Conservation (phyloP, 2,888 invertebrate species). For the Mimas tiliae region DNA sequence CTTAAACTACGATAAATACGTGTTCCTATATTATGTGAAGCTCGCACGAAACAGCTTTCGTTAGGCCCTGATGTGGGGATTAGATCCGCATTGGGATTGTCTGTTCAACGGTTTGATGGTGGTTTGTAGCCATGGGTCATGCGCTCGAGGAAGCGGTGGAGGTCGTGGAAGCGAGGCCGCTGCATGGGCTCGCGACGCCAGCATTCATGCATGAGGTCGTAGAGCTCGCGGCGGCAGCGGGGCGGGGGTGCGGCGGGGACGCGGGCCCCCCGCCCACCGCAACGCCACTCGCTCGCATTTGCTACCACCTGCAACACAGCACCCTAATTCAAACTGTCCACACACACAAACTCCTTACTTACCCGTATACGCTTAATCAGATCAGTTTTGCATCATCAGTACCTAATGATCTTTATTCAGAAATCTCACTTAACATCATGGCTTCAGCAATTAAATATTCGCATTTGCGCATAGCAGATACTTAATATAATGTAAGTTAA, state of each 20-base stretch:
- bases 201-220: constrained; percentile 96
- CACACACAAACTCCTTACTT: not conserved
- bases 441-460: not conserved
- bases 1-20: constrained; percentile 40
- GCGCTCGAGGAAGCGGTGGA: constrained; percentile 93
- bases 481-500: not conserved
- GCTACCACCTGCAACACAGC: constrained; percentile 83
- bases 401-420: not conserved
- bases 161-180: constrained; percentile 94
- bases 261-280: constrained; percentile 69
- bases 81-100: constrained; percentile 15
- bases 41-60: constrained; percentile 36
- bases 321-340: not conserved
- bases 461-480: too few relatives aligned
- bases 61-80: constrained; percentile 22
- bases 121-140: constrained; percentile 88
- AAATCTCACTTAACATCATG: too few relatives aligned
- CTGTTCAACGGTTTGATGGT: constrained; percentile 56
- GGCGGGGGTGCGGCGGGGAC: constrained; percentile 87
- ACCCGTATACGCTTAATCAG: not conserved
- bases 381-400: not conserved
- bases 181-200: constrained; percentile 93
- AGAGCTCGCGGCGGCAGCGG: constrained; percentile 93
- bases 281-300: constrained; percentile 87
- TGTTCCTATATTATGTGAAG: constrained; percentile 40